A percentile compares a stretch with the other conserved stretches of the same genome.
phyloP scores from a whole-genome alignment of 2,113 vertebrate species.

The Pelusios castaneus region DNA sequence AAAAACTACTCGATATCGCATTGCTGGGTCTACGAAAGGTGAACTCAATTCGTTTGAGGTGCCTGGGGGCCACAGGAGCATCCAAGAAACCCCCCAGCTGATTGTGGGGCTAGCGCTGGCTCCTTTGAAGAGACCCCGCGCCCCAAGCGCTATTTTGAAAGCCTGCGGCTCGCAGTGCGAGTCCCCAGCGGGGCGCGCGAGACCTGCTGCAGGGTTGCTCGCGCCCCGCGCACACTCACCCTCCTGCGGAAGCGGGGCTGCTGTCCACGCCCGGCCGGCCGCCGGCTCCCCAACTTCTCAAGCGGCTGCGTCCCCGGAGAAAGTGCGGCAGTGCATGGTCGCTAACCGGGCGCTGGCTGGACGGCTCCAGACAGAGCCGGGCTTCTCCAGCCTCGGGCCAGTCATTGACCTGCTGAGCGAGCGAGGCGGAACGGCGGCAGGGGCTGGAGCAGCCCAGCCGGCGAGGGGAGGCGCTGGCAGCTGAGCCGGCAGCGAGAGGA shows the following conservation, averaged over 20 bases:
- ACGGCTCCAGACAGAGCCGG: not conserved
- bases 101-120: not conserved
- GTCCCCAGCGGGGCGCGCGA: too few relatives aligned
- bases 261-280: not conserved
- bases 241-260: not conserved
- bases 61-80: not conserved
- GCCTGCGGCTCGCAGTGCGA: too few relatives aligned
- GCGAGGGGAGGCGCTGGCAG: not conserved
- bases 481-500: not conserved
- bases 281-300: slow-evolving; percentile 7
- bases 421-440: slow-evolving; percentile 20
- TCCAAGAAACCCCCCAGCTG: not conserved
- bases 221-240: slow-evolving; percentile 46
- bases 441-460: slow-evolving; percentile 13
- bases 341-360: not conserved
- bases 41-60: not conserved
- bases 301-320: not conserved
- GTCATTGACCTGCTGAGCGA: slow-evolving; percentile 46
- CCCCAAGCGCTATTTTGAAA: not conserved
- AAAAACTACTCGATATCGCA: not conserved
- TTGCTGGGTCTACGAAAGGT: not conserved
- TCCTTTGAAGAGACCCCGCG: not conserved
- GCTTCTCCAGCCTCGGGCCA: not conserved
- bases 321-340: not conserved
- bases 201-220: too few relatives aligned